Conservation (phyloP, 2,888 invertebrate species). For the Allolobophora icterica region DNA sequence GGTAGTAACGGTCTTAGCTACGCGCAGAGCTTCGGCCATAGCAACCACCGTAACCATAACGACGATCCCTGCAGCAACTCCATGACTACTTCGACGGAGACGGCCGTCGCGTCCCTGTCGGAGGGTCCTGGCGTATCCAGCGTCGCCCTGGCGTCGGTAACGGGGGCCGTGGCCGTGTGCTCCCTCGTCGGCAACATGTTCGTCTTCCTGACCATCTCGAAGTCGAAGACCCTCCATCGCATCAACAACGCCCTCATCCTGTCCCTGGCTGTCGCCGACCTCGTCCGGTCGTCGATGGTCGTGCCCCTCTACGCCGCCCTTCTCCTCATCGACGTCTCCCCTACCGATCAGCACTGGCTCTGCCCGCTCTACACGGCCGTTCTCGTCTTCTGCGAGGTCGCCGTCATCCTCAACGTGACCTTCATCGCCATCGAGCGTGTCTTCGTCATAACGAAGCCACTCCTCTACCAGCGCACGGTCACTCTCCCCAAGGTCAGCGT, state of each 20-base stretch:
- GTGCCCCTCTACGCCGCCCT: conserved; percentile 44
- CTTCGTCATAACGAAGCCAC: conserved; percentile 45
- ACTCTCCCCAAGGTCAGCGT: conserved; percentile 32
- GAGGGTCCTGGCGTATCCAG: not conserved
- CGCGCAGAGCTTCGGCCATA: not conserved
- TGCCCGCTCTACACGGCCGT: conserved; percentile 42
- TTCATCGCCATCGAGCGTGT: conserved; percentile 45
- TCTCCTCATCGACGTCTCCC: conserved; percentile 24
- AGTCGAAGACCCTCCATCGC: conserved; percentile 38
- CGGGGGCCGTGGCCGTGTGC: conserved; percentile 29
- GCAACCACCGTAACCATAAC: not conserved
- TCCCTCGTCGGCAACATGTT: conserved; percentile 41
- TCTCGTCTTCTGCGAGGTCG: conserved; percentile 35
- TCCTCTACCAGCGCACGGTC: conserved; percentile 46
- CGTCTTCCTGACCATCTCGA: conserved; percentile 41
- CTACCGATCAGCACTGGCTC: conserved; percentile 33
- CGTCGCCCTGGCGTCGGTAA: conserved; percentile 17
- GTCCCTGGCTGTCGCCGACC: conserved; percentile 44
- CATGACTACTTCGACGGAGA: not conserved
- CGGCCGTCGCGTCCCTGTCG: too few species aligned
- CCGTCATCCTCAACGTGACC: conserved; percentile 40
- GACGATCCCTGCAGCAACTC: not conserved
- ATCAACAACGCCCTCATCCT: conserved; percentile 45
- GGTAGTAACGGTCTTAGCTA: not conserved
- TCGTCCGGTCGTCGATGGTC: conserved; percentile 34